A percentile compares a stretch with the other conserved stretches of the same genome.
Conservation (phyloP, 2,888 invertebrate genomes). For the Ormyrus nitidulus region DNA sequence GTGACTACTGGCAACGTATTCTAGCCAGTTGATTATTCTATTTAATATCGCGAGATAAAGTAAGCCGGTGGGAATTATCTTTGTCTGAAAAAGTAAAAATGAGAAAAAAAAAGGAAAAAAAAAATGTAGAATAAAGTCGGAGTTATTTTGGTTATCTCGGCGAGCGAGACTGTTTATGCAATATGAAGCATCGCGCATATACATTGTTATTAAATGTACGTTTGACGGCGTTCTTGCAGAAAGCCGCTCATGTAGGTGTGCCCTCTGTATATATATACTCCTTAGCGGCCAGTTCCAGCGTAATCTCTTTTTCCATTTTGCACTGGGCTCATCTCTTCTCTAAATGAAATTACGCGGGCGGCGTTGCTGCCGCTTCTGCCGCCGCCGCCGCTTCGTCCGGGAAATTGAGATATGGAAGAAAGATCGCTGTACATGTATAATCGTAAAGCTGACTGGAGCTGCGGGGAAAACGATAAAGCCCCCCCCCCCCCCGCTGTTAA, state of each 20-base stretch:
- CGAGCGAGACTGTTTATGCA: neutral
- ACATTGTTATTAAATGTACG: slow-evolving; percentile 15
- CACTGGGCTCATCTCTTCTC: slow-evolving; percentile 22
- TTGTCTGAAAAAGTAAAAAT: no score
- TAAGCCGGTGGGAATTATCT: no score
- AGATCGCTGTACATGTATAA: neutral
- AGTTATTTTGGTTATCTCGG: neutral
- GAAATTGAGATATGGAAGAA: slow-evolving; percentile 21
- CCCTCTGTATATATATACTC: neutral
- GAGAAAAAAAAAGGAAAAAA: no score
- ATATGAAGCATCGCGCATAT: neutral
- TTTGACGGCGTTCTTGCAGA: neutral
- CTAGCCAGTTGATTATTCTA: no score
- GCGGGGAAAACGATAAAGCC: no score
- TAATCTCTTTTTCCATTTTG: slow-evolving; percentile 44
- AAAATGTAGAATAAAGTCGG: neutral
- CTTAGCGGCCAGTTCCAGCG: slow-evolving; percentile 22
- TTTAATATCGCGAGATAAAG: no score
- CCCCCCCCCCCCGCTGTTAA: no score
- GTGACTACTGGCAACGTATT: no score
- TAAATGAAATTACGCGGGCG: slow-evolving; percentile 38
- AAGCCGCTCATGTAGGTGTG: slow-evolving; percentile 15
- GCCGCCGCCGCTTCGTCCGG: neutral
- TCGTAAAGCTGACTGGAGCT: no score
- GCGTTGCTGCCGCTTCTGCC: no score